Base-by-base conservation (phyloP, 1,140 invertebrate genomes). In the Drosophila subobscura region DNA sequence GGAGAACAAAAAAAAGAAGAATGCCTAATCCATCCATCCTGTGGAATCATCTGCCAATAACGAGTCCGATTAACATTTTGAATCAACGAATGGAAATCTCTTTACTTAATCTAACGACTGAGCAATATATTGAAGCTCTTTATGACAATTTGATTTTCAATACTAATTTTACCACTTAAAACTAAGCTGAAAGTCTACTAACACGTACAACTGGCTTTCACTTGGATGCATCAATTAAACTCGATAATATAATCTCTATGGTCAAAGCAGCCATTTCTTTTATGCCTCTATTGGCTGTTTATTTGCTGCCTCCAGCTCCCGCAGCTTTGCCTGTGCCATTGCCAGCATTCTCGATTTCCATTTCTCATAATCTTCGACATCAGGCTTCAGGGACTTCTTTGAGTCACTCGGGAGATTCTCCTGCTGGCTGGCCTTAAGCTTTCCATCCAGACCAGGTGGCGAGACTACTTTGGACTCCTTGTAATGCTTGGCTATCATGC, bases 271-370 rank as follows among this genome's bases (percentile, higher is more conserved):
- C 5, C 14, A 5, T 2, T 45, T 20, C 41, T 8, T 6, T 22
- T 40, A 29, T 22, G 12, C 44, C 12, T 5, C 22, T 8, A 25
- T 5, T n/a, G 16, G 5, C n/a, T 37, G n/a, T 4, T 29, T 22
- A 8, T 44, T n/a, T 10, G 16, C 5, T 27, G 29, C 25, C 29
- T 77, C 61, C 5, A 63, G 8, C 47, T 78, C 47, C 27, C 65
- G 73, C 1, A 91, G 46, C 37, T 88, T 70, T 5, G 73, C 76
- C 6, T 91, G 40, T 0, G 90, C 90, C 37, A 45, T 44, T 1
- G 56, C 70, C 14, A 91, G 41, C 66, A 91, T 91, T 58, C 90
- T 64, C 5, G 64, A 50, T 12, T 91, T 91, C 90, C 90, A 91
- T 29, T 75, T 72, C 12, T 91, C 85, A 56, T 91, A 91, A 14